phyloP scores from a whole-genome alignment of 1,140 invertebrate species.

The Ceratina calcarata region DNA sequence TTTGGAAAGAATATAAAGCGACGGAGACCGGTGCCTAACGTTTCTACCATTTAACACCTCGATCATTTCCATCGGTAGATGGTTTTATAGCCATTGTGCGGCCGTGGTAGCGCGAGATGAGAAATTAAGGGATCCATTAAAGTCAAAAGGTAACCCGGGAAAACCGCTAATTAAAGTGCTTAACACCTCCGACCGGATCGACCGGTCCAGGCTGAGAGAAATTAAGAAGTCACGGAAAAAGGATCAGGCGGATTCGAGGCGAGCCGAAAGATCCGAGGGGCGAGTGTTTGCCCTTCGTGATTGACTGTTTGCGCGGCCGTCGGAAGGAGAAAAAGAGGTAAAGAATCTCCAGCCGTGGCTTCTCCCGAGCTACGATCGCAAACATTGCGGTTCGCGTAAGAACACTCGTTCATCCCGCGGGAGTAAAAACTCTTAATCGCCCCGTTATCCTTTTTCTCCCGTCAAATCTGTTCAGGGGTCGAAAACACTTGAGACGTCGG shows the following conservation, averaged over 20 bases:
- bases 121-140: conserved; percentile 66
- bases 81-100: conserved; percentile 53
- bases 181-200: conserved; percentile 65
- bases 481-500: too few species aligned
- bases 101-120: conserved; percentile 46
- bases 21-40: conserved; percentile 41
- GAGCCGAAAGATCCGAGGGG: conserved; percentile 21
- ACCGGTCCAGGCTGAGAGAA: conserved; percentile 41
- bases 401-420: conserved; percentile 17
- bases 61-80: conserved; percentile 38
- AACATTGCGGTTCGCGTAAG: conserved; percentile 59
- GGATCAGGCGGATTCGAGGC: conserved; percentile 51
- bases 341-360: conserved; percentile 1
- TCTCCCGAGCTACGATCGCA: conserved; percentile 67
- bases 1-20: background rate
- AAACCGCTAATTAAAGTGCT: conserved; percentile 66
- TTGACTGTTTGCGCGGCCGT: conserved; percentile 51
- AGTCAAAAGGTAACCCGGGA: conserved; percentile 48
- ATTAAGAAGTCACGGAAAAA: conserved; percentile 54
- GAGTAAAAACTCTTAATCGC: conserved; percentile 43
- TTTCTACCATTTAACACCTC: conserved; percentile 60
- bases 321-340: background rate
- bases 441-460: conserved; percentile 20
- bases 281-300: conserved; percentile 59
- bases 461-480: too few species aligned